Evolutionary conservation across 2,888 invertebrate species (phyloP), one percentile per base, ranked within the genome.

Genomic region (Limnephilus auricula): DNA sequence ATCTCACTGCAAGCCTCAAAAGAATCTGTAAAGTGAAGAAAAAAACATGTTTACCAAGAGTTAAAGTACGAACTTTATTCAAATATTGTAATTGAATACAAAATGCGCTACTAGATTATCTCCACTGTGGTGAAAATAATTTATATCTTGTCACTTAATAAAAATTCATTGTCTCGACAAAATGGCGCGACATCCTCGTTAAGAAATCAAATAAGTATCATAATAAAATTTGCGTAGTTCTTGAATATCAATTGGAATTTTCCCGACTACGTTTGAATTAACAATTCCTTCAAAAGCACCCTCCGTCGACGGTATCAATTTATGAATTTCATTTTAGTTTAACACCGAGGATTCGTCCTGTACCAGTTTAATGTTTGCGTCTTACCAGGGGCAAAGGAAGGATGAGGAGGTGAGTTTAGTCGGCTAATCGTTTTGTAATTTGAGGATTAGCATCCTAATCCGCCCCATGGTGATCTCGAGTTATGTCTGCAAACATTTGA

Each of bases 391-490:
- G n/a, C n/a, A 9, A 25, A 65, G 65, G 25, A 25, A 45, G 18
- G 32, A 78, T 32, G 31, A 79, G 34, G 79, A 40, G 78, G 34
- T 90, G 13, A 65, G 65, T 90, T 90, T 80, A 85, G 90, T 85
- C 79, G 31, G 79, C 78, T 91, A 91, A 91, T 91, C 91, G 91
- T 88, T 91, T 78, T 91, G 91, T 91, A 89, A 91, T 91, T 91
- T 78, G 88, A 50, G 80, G 91, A 91, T 91, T 91, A 88, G 65
- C 83, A 80, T 50, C n/a, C 40, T 83, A 91, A 91, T 80, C 91
- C 88, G 83, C 50, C 88, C 83, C 89, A 83, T 78, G 88, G 83
- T 91, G 91, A 88, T 91, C 86, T 89, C 89, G 31, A 91, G 65
- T 91, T 89, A 91, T 91, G 65, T 87, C 89, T 91, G 32, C 50